Percentiles rank a stretch among this genome's conserved stretches.
Evolutionary conservation across 2,888 invertebrate species (phyloP).

Genomic region (Theretra japonica): DNA sequence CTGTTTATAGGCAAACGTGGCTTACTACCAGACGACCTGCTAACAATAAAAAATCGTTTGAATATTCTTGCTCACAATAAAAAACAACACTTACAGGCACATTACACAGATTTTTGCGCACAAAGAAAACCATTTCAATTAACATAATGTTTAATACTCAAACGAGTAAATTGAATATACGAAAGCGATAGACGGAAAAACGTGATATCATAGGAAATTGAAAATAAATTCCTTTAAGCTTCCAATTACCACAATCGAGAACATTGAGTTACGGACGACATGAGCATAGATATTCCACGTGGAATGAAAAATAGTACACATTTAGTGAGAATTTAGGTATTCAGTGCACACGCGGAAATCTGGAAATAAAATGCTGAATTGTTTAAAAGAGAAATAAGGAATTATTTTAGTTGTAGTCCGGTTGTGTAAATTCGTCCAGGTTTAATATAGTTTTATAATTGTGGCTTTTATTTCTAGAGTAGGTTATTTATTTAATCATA

Average conservation of each 20-base stretch:
- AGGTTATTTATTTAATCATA: too few relatives aligned
- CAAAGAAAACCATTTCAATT: constrained; percentile 34
- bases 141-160: constrained; percentile 35
- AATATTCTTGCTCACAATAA: too few relatives aligned
- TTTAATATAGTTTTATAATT: too few relatives aligned
- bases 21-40: too few relatives aligned
- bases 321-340: neutral
- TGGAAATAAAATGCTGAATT: neutral
- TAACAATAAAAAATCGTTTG: too few relatives aligned
- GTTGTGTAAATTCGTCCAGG: too few relatives aligned
- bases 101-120: too few relatives aligned
- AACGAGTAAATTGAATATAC: constrained; percentile 56
- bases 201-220: constrained; percentile 79
- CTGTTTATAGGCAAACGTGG: too few relatives aligned
- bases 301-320: neutral
- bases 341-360: neutral
- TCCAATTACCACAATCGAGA: constrained; percentile 81
- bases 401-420: too few relatives aligned
- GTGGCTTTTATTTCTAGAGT: too few relatives aligned
- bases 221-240: constrained; percentile 84
- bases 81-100: too few relatives aligned
- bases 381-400: neutral
- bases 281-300: neutral
- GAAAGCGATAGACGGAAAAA: constrained; percentile 63
- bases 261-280: constrained; percentile 68